These are phyloP conservation scores for Scaeva pyrastri DNA, from an alignment of 2,888 invertebrate genomes.

Conservation along the genomic window DNA sequence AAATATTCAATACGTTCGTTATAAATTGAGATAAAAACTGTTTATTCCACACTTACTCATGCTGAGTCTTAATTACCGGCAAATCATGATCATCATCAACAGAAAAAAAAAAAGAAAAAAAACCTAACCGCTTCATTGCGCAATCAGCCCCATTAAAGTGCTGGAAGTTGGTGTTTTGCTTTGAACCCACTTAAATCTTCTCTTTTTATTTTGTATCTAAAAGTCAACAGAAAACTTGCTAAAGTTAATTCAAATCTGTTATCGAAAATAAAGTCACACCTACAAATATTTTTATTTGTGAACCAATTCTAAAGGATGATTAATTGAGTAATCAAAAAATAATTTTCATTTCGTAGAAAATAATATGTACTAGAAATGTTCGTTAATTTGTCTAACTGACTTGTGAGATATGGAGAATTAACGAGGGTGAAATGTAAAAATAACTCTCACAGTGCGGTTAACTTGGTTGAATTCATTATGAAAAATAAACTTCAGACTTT, in stretches of 20 bases:
- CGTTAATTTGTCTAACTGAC: conserved; percentile 24
- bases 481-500: not conserved
- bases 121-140: conserved; percentile 35
- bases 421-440: not conserved
- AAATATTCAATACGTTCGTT: conserved; percentile 26
- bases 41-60: conserved; percentile 36
- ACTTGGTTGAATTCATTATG: not conserved
- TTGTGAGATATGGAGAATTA: not conserved
- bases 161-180: conserved; percentile 21
- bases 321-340: conserved; percentile 30
- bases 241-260: conserved; percentile 26
- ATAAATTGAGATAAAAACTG: conserved; percentile 42
- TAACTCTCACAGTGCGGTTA: not conserved
- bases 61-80: conserved; percentile 40
- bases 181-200: conserved; percentile 5
- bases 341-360: conserved; percentile 18
- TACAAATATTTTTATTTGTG: not conserved
- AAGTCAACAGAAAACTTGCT: not conserved
- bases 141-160: conserved; percentile 9
- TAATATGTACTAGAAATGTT: not conserved
- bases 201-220: conserved; percentile 8
- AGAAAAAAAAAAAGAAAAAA: not conserved
- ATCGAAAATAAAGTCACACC: conserved; percentile 46
- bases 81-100: conserved; percentile 36
- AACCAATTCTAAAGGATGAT: conserved; percentile 38